Evolutionary conservation across 2,113 vertebrate genomes (phyloP).

Genomic region (Turnix velox): DNA sequence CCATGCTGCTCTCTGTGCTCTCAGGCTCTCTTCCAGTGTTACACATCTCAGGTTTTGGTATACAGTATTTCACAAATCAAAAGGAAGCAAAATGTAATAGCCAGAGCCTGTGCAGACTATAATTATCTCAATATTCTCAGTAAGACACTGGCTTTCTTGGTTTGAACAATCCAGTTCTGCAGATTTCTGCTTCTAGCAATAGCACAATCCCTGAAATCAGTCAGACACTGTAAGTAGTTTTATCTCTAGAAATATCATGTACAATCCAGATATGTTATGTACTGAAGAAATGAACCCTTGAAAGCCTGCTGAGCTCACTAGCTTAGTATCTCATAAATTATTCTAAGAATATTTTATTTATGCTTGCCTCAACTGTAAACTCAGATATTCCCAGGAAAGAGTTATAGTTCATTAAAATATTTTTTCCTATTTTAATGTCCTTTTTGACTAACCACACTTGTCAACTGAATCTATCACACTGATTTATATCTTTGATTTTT

Average conservation of each 20-base stretch:
- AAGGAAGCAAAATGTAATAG: neutral
- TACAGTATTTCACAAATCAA: neutral
- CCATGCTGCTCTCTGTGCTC: neutral
- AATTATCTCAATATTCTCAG: neutral
- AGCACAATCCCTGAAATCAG: neutral
- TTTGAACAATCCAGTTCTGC: neutral
- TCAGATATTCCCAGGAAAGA: neutral
- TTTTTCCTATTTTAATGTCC: constrained; percentile 15
- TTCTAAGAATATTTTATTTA: neutral
- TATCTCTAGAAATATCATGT: neutral
- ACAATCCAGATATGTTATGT: no score
- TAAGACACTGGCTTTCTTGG: neutral
- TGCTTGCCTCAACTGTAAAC: neutral
- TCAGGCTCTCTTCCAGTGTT: neutral
- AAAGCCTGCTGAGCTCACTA: neutral
- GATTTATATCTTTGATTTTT: constrained; percentile 19
- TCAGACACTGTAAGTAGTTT: neutral
- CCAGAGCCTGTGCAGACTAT: neutral
- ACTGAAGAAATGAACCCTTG: neutral
- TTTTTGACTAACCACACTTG: neutral
- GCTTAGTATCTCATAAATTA: neutral
- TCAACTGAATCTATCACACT: neutral
- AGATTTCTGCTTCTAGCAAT: neutral
- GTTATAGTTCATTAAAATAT: neutral
- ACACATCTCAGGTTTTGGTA: fast-evolving